A percentile compares a stretch with the other conserved stretches of the same genome.
Conservation (phyloP, 2,113 vertebrate species). For the human region GRCh38 chr5:99106501-99107000, state of each 20-base stretch:
- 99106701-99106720: conserved; percentile 10
- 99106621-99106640: conserved; percentile 4
- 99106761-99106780: neutral
- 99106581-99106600: neutral
- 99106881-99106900: neutral
- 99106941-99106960: neutral
- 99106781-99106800: neutral
- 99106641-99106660: neutral
- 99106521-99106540: neutral
- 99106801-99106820: neutral
- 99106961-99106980: neutral
- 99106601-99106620: neutral
- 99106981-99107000: neutral
- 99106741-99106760: conserved; percentile 4
- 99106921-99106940: neutral
- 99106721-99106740: neutral
- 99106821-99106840: neutral
- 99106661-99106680: neutral
- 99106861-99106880: neutral
- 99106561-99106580: neutral
- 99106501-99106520: conserved; percentile 25
- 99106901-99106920: neutral
- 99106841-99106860: neutral
- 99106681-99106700: neutral
- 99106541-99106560: neutral